These are phyloP conservation scores for rabbit (Oryctolagus cuniculus) DNA, from an alignment of 2,113 vertebrate species.

Conservation along the genomic window mOryCun1.1 NC_091438.1:102997501-102998000, in stretches of 20 bases:
- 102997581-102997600: conserved; percentile 25
- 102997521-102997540: conserved; percentile 54
- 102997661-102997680: conserved; percentile 41
- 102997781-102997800: conserved; percentile 40
- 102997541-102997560: conserved; percentile 40
- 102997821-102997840: neutral
- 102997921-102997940: neutral
- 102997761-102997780: neutral
- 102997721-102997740: conserved; percentile 11
- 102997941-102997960: conserved; percentile 4
- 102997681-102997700: conserved; percentile 22
- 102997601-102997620: conserved; percentile 15
- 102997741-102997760: conserved; percentile 1
- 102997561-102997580: conserved; percentile 52
- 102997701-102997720: neutral
- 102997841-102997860: neutral
- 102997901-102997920: neutral
- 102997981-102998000: neutral
- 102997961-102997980: neutral
- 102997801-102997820: conserved; percentile 19
- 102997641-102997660: conserved; percentile 6
- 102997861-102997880: neutral
- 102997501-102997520: conserved; percentile 26
- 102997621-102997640: conserved; percentile 61
- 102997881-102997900: neutral